These are phyloP conservation scores for Drosophila suboccidentalis DNA, from an alignment of 2,888 invertebrate genomes.

Conservation along the genomic window DNA sequence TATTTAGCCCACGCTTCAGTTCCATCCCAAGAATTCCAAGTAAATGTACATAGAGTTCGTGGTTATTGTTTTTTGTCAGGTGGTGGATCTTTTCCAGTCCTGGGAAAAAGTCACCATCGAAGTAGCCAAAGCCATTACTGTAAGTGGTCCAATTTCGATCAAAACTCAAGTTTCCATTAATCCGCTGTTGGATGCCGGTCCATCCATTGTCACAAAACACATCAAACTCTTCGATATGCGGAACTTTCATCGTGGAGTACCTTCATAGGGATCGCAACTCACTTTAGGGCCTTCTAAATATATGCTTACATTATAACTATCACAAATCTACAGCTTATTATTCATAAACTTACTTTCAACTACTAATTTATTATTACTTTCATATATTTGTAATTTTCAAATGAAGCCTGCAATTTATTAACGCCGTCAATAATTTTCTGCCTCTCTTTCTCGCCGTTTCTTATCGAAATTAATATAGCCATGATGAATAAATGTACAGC, in stretches of 20 bases:
- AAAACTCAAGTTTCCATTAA: not conserved
- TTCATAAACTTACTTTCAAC: too few species aligned
- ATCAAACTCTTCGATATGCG: not conserved
- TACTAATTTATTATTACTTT: too few species aligned
- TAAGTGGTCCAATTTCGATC: not conserved
- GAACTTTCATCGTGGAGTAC: not conserved
- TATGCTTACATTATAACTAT: not conserved
- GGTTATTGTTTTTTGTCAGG: not conserved
- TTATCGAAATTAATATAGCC: too few species aligned
- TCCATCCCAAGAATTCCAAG: not conserved
- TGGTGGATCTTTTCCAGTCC: not conserved
- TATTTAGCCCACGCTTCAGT: not conserved
- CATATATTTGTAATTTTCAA: too few species aligned
- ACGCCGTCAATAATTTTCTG: too few species aligned
- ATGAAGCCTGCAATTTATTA: too few species aligned
- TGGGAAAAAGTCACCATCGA: not conserved
- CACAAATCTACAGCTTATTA: not conserved
- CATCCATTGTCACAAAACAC: slow-evolving; percentile 1
- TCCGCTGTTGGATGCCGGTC: slow-evolving; percentile 1
- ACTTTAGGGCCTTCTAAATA: not conserved
- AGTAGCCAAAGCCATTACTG: not conserved
- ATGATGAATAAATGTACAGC: too few species aligned
- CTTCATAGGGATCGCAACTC: not conserved
- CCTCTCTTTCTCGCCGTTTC: too few species aligned
- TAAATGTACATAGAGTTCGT: not conserved